These are phyloP conservation scores for Silurus asotus DNA, from an alignment of 2,113 vertebrate genomes.

Conservation along the genomic window DNA sequence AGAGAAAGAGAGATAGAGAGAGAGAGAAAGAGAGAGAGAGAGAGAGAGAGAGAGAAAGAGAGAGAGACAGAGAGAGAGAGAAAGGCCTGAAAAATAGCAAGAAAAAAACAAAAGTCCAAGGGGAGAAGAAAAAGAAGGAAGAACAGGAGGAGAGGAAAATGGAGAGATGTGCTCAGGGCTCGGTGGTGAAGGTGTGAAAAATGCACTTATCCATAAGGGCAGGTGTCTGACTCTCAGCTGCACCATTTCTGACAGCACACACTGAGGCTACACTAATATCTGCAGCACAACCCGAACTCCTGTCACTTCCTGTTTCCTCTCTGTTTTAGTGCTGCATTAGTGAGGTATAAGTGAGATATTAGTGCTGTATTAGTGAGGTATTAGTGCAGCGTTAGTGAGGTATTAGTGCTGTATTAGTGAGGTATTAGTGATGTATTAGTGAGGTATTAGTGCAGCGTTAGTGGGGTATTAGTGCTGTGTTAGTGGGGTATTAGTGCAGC, in stretches of 20 bases:
- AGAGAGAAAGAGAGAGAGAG: not conserved
- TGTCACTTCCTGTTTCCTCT: conserved; percentile 10
- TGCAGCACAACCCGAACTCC: not conserved
- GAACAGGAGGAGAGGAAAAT: conserved; percentile 63
- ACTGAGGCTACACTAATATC: not conserved
- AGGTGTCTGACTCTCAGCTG: conserved; percentile 61
- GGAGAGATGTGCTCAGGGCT: conserved; percentile 68
- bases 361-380: not conserved
- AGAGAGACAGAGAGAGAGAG: conserved; percentile 36
- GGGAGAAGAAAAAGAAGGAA: conserved; percentile 19
- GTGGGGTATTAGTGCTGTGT: not conserved
- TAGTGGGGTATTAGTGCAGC: not conserved
- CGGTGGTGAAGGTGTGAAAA: conserved; percentile 70
- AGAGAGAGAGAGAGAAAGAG: not conserved
- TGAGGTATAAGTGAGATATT: not conserved
- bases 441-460: not conserved
- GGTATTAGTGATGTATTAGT: not conserved
- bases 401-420: not conserved
- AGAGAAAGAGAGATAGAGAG: not conserved
- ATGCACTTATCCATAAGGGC: conserved; percentile 67
- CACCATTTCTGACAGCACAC: conserved; percentile 40
- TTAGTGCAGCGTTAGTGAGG: not conserved
- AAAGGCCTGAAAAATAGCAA: not conserved
- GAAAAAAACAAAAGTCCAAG: not conserved
- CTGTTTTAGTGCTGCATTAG: not conserved